Evolutionary conservation across 2,888 invertebrate genomes (phyloP), one percentile per base, ranked within the genome.

Genomic region (Zaprionus lineosus): DNA sequence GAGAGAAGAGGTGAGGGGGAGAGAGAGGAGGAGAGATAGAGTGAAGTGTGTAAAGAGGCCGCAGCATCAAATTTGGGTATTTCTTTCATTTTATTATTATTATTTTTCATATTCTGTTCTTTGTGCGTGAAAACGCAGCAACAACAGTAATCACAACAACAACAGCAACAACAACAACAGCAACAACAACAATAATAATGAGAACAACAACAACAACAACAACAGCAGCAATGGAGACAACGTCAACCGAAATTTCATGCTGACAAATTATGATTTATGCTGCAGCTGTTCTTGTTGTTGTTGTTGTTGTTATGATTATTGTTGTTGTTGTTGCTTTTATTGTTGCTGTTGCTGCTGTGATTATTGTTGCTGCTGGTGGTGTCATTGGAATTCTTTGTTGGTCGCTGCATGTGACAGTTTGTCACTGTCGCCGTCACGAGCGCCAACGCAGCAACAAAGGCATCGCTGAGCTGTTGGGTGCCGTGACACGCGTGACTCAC

Each of bases 221-320:
- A 40, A 39, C 24, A 40, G 53, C n/a, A 44, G 53, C 52, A 21
- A 33, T 26, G 34, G 15, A 48, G 57, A 40, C 16, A 34, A 24
- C 66, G 79, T 63, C 73, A 73, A 70, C 66, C 82, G 46, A 83
- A 82, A 60, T 82, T 57, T 78, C 63, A 71, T 60, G 58, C 69
- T 81, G 72, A 84, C 74, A 84, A 84, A 82, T 76, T 76, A 75
- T 82, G 82, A 82, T 76, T 82, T 81, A 76, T 79, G 66, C 48
- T 58, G 56, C 70, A 74, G 74, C 70, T 68, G 69, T 18, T 18
- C 5, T 18, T 12, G 39, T 21, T 15, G 11, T 9, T 31, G 18
- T 33, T 14, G n/a, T 36, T 48, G 16, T 24, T 39, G 28, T 39
- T 39, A 18, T n/a, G 21, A 3, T 36, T 36, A 31, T 37, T 48